Evolutionary conservation across 2,797 vertebrate species (phyloP), one percentile per base, ranked within the genome.

Genomic region (Acanthopagrus latus): DNA sequence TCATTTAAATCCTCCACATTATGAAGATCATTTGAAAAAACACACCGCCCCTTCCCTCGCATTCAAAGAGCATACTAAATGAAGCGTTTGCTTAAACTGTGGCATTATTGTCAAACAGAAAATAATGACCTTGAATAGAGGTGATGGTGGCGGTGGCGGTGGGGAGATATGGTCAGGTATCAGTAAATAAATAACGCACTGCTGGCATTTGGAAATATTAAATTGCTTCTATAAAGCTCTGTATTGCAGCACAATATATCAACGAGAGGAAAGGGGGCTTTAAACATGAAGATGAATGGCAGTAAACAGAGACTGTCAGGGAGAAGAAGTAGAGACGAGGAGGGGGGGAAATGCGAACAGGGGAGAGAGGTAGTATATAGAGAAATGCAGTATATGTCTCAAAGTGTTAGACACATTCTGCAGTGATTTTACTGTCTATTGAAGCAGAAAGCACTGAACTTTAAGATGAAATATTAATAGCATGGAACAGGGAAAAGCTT

Each of bases 401-500:
- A 81, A 64, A 92, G 87, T 81, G 86, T 90, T 86, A 81, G 86
- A 88, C 81, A 89, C 86, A 89, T 92, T 89, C 88, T 85, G 92
- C 91, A 86, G 86, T 92, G 93, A 94, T 94, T 95, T 93, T 85
- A 86, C 91, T 87, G 88, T 90, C 91, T 93, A 92, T 90, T 91
- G 90, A 94, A 93, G 93, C 89, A 85, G 88, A 94, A 93, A 85
- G 88, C 87, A 88, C 89, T 92, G 93, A 94, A 93, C 92, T 94
- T 93, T 89, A 91, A 67, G 80, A 93, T 94, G 87, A 94, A 95
- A 94, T 94, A 94, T 94, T 94, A 92, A 95, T 93, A 88, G 76
- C 67, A 23, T 65, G 80, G 86, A 92, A 92, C 86, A 88, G 89
- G 74, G 85, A 88, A 91, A 92, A 89, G 88, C 89, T 80, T 41